These are phyloP conservation scores for Stegophylla sp. DNA, from an alignment of 2,888 invertebrate species.

Conservation along the genomic window DNA sequence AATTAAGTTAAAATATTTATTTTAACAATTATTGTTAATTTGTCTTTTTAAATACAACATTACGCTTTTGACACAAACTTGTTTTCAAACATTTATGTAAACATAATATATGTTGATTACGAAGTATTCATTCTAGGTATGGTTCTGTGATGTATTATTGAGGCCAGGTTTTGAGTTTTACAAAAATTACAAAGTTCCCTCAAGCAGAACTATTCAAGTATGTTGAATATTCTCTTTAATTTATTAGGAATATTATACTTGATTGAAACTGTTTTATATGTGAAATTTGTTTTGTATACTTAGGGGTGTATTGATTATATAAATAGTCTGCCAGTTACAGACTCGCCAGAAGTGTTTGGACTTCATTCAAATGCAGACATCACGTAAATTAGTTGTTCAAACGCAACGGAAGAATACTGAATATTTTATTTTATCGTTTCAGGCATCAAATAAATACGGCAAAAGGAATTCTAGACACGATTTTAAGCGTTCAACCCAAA, in stretches of 20 bases:
- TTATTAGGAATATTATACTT: not conserved
- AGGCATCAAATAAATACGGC: constrained; percentile 94
- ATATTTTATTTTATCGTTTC: constrained; percentile 39
- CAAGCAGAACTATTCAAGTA: constrained; percentile 75
- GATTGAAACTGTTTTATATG: constrained; percentile 71
- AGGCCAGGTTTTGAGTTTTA: constrained; percentile 91
- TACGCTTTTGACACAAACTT: too few relatives aligned
- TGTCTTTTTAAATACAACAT: too few relatives aligned
- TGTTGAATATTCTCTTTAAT: not conserved
- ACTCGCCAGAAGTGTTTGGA: constrained; percentile 96
- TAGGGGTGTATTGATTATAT: constrained; percentile 83
- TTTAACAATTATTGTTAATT: too few relatives aligned
- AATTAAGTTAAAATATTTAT: too few relatives aligned
- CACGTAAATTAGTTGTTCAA: constrained; percentile 69
- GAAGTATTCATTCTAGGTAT: constrained; percentile 68
- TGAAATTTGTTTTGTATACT: constrained; percentile 68
- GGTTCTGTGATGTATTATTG: constrained; percentile 91
- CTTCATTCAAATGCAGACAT: constrained; percentile 95
- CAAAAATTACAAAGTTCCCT: constrained; percentile 89
- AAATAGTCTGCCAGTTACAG: constrained; percentile 80
- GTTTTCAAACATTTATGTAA: too few relatives aligned
- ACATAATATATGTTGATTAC: too few relatives aligned
- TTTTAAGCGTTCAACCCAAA: constrained; percentile 95
- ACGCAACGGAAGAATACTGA: too few relatives aligned
- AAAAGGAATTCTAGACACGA: constrained; percentile 90